Evolutionary conservation across 2,888 invertebrate genomes (phyloP).

Genomic region (Cephus nigrinus): DNA sequence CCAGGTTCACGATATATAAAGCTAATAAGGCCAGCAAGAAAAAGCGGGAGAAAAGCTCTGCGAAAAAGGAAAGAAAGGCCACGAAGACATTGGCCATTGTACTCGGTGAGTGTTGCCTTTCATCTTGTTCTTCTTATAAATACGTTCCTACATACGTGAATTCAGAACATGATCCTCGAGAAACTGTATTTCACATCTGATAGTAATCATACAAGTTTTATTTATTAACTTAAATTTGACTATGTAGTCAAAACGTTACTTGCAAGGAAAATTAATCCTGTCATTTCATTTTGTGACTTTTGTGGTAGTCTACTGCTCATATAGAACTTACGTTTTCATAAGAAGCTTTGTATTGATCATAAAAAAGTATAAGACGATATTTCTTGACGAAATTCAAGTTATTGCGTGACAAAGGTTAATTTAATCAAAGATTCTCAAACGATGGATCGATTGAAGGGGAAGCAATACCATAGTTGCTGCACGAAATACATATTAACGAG

Average conservation of each 20-base stretch:
- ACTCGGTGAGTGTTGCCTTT: conserved; percentile 78
- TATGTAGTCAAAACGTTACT: not conserved
- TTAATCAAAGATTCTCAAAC: too few species aligned
- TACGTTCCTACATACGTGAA: not conserved
- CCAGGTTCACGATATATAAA: conserved; percentile 91
- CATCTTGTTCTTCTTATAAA: not conserved
- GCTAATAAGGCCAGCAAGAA: conserved; percentile 95
- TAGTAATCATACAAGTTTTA: not conserved
- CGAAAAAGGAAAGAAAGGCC: conserved; percentile 95
- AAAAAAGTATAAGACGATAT: too few species aligned
- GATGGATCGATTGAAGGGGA: not conserved
- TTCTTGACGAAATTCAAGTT: not conserved
- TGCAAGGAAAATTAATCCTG: not conserved
- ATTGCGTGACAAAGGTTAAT: not conserved
- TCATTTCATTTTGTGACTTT: not conserved
- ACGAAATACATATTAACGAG: not conserved
- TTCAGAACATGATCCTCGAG: not conserved
- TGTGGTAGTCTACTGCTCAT: not conserved
- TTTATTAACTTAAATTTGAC: not conserved
- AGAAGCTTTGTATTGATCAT: too few species aligned
- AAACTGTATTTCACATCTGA: not conserved
- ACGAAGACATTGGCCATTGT: conserved; percentile 99
- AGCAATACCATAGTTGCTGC: not conserved
- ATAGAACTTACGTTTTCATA: not conserved
- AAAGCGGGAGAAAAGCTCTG: conserved; percentile 93